Conservation (phyloP, 1,140 invertebrate genomes). For the Sitophilus oryzae region DNA sequence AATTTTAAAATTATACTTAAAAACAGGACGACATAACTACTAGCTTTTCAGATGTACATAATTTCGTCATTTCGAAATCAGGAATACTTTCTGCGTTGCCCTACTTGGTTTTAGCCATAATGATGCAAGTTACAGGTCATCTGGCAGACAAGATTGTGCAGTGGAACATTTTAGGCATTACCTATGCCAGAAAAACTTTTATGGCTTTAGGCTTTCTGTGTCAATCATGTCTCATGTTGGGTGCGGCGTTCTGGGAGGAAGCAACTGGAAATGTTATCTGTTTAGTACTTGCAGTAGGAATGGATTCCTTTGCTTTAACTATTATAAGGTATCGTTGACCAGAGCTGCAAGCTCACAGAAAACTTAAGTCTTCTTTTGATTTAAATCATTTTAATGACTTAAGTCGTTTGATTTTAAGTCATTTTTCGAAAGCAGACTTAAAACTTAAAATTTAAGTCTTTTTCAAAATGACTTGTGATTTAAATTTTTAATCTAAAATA, state of each 20-base stretch:
- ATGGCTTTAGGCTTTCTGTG: slow-evolving; percentile 73
- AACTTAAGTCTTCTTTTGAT: no score
- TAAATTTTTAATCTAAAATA: no score
- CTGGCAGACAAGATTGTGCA: slow-evolving; percentile 72
- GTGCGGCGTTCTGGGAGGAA: slow-evolving; percentile 62
- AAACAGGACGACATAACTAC: not conserved
- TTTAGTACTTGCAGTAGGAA: slow-evolving; percentile 76
- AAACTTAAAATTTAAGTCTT: no score
- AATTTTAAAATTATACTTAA: not conserved
- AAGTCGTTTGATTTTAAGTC: no score
- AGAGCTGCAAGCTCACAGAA: no score
- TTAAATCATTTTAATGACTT: no score
- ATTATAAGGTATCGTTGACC: slow-evolving; percentile 69
- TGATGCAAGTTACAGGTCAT: slow-evolving; percentile 71
- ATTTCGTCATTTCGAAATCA: slow-evolving; percentile 66
- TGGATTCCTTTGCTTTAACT: slow-evolving; percentile 83
- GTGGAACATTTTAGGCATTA: slow-evolving; percentile 60
- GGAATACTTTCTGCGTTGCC: slow-evolving; percentile 78
- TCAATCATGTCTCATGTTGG: slow-evolving; percentile 80
- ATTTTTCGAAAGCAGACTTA: no score
- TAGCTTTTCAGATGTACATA: slow-evolving; percentile 57
- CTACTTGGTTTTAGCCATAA: slow-evolving; percentile 78
- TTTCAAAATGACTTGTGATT: no score
- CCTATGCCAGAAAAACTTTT: slow-evolving; percentile 66
- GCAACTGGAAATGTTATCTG: slow-evolving; percentile 63